Evolutionary conservation across 2,113 vertebrate genomes (phyloP), one percentile per base, ranked within the genome.

Genomic region (Scalopus aquaticus): DNA sequence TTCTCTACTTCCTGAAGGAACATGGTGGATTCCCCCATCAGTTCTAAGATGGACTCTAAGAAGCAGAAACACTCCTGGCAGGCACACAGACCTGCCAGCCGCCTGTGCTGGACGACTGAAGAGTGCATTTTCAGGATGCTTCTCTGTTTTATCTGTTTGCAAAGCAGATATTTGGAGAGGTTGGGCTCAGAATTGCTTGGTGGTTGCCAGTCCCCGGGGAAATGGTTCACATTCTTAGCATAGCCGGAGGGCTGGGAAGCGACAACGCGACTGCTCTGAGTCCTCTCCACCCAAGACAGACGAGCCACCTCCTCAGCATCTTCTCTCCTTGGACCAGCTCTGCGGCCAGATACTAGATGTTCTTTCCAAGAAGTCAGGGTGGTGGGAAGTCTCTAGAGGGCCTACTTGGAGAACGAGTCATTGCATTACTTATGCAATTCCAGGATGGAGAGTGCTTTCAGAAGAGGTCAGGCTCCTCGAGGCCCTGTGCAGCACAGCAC

Each of bases 221-320:
- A 93, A 97, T 97, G 95, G 94, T 85, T 95, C 10, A 4, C 95
- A 97, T 98, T 97, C 92, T 94, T 97, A 0, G 9, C 92, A 96
- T 98, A 96, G 89, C 49, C 93, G 5, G 0, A 85, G 35, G 28
- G 82, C 83, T 13, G 5, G 95, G 96, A 94, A 96, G 96, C 95
- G 95, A 95, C 30, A 64, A 10, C 78, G 64, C 58, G 93, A 67
- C 87, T 16, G 69, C 94, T 92, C 60, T 1, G 67, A 80, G 95
- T 88, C 96, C 91, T 91, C 94, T 86, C 84, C n/a, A n/a, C 28
- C 74, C 3, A 4, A 89, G 94, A 94, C 95, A 94, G 96, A 96
- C 97, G 95, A 98, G 93, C 95, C 95, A 96, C 9, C 3, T 3
- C 70, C 85, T 86, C 1, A 93, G 95, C 87, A 95, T 97, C 92